Base-by-base conservation (phyloP, 2,888 invertebrate genomes). In the Protodeltote pygarga region DNA sequence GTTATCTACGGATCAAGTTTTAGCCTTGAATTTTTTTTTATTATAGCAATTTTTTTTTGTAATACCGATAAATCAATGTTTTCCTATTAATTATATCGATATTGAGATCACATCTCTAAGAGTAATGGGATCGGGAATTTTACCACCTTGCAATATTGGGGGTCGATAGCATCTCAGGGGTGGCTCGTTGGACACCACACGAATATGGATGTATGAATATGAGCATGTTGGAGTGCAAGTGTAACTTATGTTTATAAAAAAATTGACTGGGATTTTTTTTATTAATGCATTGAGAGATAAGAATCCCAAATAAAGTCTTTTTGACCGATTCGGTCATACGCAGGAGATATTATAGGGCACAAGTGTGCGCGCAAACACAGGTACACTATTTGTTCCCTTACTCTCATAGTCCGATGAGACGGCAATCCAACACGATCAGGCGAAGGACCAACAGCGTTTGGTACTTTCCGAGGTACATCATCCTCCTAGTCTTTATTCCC, bases 131-230 rank as follows among this genome's bases (percentile, higher is more conserved):
- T 74, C 73, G 81, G 76, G 77, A 80, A 81, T 84, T 83, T 84
- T 77, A 79, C 83, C 84, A 87, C 83, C 83, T 85, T 85, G 87
- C 88, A 85, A 83, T 87, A 87, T 87, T 62, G 81, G 72, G 78
- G 81, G 80, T 78, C 76, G 78, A 81, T 78, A 69, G 63, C 49
- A 61, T 62, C 62, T 70, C 51, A 53, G 52, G 58, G 65, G 48
- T 45, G 54, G 64, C 60, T 32, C 35, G 63, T 61, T 25, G 63
- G 66, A 65, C 69, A 61, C 55, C 38, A 42, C 39, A 42, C 47
- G 50, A 54, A 45, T 59, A 42, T 59, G 44, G 48, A 49, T 34
- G 28, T 27, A 44, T n/a, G 27, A 37, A 42, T 44, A 45, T 50
- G 34, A 39, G 20, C 21, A 54, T 51, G 28, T 42, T 44, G 27